These are phyloP conservation scores for Sebastes ruberrimus DNA, from an alignment of 2,797 vertebrate genomes.

Conservation along the genomic window DNA sequence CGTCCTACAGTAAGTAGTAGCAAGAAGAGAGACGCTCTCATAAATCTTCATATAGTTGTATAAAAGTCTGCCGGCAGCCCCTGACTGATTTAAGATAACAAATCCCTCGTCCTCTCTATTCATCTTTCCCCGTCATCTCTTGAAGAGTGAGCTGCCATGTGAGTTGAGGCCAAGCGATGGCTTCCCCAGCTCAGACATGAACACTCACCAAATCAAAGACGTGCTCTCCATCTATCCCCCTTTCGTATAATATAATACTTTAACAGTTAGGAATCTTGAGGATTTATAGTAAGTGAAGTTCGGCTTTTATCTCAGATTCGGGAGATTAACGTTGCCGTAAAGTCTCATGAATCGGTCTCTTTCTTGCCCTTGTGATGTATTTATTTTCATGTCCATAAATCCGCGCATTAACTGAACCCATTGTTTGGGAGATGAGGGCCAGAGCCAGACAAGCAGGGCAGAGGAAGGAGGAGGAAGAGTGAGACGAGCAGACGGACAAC, in stretches of 20 bases:
- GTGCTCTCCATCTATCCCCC: constrained; percentile 1
- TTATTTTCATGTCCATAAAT: constrained; percentile 71
- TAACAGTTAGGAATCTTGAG: constrained; percentile 43
- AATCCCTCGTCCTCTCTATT: constrained; percentile 57
- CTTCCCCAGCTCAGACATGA: constrained; percentile 64
- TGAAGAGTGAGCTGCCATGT: constrained; percentile 62
- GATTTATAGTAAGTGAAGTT: constrained; percentile 60
- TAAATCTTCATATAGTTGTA: constrained; percentile 63
- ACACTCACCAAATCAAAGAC: constrained; percentile 60
- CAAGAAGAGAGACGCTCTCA: constrained; percentile 34
- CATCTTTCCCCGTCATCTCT: constrained; percentile 40
- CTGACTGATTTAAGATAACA: constrained; percentile 75
- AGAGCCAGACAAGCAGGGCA: not conserved
- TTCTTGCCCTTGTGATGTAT: constrained; percentile 54
- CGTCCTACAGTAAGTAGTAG: constrained; percentile 33
- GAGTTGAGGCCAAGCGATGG: constrained; percentile 54
- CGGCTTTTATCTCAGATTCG: constrained; percentile 59
- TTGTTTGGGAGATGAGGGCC: constrained; percentile 40
- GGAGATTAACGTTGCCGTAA: constrained; percentile 46
- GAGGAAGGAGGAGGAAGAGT: not conserved
- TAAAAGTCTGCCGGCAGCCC: constrained; percentile 51
- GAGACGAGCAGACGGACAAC: not conserved
- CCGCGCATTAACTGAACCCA: constrained; percentile 39
- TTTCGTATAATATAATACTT: constrained; percentile 34
- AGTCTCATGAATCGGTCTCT: constrained; percentile 38